phyloP scores from a whole-genome alignment of 30 jellyfish, hydroid and myxozoan species.

The Aurelia aurita complex sp. Pacific region DNA sequence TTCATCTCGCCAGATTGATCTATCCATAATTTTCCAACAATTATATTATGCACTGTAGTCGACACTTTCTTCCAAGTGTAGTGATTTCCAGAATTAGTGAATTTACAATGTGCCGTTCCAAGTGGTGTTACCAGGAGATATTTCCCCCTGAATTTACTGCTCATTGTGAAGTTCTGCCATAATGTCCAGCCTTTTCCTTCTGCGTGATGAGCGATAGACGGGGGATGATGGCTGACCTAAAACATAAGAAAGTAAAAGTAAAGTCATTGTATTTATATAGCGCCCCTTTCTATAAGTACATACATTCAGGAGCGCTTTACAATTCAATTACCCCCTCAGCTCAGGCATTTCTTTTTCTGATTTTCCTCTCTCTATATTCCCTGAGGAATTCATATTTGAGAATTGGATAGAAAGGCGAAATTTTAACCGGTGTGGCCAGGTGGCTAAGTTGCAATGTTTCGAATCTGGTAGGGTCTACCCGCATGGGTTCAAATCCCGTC shows the following conservation, averaged over 20 bases:
- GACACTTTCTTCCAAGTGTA: slow-evolving; percentile 99
- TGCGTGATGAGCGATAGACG: slow-evolving; percentile 98
- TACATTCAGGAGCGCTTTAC: too few species aligned
- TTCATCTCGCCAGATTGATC: slow-evolving; percentile 99
- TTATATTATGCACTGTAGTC: slow-evolving; percentile 93
- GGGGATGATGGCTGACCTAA: slow-evolving; percentile 99
- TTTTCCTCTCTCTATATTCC: too few species aligned
- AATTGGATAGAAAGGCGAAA: too few species aligned
- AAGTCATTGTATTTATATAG: too few species aligned
- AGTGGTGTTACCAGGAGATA: slow-evolving; percentile 93
- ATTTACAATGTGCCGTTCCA: slow-evolving; percentile 98
- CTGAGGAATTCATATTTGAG: too few species aligned
- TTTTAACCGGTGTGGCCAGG: too few species aligned
- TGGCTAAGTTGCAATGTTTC: too few species aligned
- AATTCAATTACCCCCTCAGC: too few species aligned
- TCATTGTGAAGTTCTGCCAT: slow-evolving; percentile 99
- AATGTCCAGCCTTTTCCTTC: slow-evolving; percentile 99
- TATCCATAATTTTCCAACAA: slow-evolving; percentile 99
- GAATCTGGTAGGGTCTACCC: too few species aligned
- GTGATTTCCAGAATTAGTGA: slow-evolving; percentile 95
- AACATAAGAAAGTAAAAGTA: not conserved
- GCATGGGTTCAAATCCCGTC: too few species aligned
- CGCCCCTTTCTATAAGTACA: too few species aligned
- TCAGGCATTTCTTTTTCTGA: too few species aligned
- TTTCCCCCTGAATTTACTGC: slow-evolving; percentile 98